phyloP scores from a whole-genome alignment of 2,888 invertebrate species.

The Drosophila neutralis region DNA sequence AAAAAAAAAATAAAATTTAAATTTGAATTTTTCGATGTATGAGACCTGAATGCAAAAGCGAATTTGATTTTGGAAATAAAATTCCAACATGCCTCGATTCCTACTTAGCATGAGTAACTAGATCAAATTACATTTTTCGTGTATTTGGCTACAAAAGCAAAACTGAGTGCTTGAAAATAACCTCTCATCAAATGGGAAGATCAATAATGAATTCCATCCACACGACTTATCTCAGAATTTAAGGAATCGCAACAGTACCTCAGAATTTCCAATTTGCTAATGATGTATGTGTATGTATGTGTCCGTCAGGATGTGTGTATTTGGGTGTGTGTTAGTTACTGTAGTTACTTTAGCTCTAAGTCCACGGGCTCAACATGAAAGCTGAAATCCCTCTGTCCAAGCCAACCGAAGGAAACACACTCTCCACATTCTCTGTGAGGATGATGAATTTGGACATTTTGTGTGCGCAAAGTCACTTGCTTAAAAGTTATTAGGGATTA shows the following conservation, averaged over 20 bases:
- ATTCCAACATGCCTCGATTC: neutral
- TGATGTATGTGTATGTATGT: slow-evolving; percentile 20
- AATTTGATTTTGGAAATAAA: neutral
- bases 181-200: neutral
- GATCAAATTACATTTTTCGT: neutral
- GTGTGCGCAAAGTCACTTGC: slow-evolving; percentile 80
- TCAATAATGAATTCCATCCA: neutral
- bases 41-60: neutral
- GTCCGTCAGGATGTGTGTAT: neutral
- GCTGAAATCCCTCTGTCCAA: slow-evolving; percentile 49
- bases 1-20: slow-evolving; percentile 6
- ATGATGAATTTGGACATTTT: slow-evolving; percentile 81
- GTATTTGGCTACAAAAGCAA: neutral
- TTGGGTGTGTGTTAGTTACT: neutral
- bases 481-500: slow-evolving; percentile 81
- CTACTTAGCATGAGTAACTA: slow-evolving; percentile 1
- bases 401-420: slow-evolving; percentile 5
- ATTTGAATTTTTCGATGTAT: slow-evolving; percentile 17
- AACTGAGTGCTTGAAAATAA: slow-evolving; percentile 9
- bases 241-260: neutral
- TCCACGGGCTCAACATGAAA: slow-evolving; percentile 50
- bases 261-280: slow-evolving; percentile 45
- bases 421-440: slow-evolving; percentile 23
- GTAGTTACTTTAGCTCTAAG: slow-evolving; percentile 27
- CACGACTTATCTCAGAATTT: neutral